Base-by-base conservation (phyloP, 2,113 vertebrate species). In the Strix aluco region DNA sequence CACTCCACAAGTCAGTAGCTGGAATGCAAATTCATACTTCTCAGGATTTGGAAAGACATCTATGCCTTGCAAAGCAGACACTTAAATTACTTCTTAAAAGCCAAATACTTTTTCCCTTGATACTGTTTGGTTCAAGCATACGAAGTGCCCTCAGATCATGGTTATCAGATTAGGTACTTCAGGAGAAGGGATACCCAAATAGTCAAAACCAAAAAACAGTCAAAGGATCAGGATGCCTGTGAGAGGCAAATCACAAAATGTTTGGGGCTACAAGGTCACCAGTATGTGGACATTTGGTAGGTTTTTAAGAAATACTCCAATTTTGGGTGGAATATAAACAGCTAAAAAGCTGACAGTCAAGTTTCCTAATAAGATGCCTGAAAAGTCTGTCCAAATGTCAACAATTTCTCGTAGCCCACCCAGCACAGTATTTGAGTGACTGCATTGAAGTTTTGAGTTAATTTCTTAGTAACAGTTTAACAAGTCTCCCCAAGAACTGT, bases 41-140 rank as follows among this genome's bases (percentile, higher is more conserved):
- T n/a, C 22, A 25, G 30, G 51, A 38, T 81, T 54, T 74, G 34
- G 9, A 59, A 57, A 47, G 59, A 40, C 13, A 34, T 26, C 10
- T 70, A 6, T 51, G 36, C 18, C 40, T 95, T 79, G 59, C 38
- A 82, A 32, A 85, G 52, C 42, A 77, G n/a, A 51, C 16, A 27
- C 26, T 34, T 80, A 4, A 32, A 89, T 49, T 55, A n/a, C 20
- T 59, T 59, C n/a, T 26, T 55, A 51, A 55, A 77, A 88, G 42
- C 16, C 51, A 77, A 54, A 15, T 34, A 29, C 30, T 19, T 32
- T 32, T 54, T n/a, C 27, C 34, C n/a, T 36, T 65, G 14, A 26
- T 2, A n/a, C 38, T 7, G 17, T 49, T 93, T 15, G 15, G 23
- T 57, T 77, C 0, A 0, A 46, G 38, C 19, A n/a, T 3, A 38